Conservation (phyloP, 2,888 invertebrate genomes). For the Polylopha cassiicola region DNA sequence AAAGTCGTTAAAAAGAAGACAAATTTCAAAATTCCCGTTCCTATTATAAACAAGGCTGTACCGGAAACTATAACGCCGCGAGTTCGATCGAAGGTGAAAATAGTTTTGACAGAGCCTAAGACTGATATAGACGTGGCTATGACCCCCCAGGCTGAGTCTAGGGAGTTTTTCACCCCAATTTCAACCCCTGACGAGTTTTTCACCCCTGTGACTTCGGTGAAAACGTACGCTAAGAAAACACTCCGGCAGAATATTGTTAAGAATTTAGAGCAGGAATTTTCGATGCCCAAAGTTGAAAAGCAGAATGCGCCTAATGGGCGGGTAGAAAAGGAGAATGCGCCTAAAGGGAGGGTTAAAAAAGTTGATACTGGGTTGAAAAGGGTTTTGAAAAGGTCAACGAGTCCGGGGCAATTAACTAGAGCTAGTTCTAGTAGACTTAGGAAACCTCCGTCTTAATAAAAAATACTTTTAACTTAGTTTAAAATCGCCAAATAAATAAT, state of each 20-base stretch:
- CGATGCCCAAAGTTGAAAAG: constrained; percentile 29
- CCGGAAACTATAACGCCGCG: constrained; percentile 51
- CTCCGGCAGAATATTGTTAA: constrained; percentile 48
- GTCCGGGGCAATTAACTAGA: constrained; percentile 55
- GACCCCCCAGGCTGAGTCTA: constrained; percentile 28
- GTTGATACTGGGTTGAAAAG: constrained; percentile 31
- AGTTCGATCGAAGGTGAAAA: constrained; percentile 22
- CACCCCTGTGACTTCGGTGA: constrained; percentile 51
- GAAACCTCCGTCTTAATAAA: too few species aligned
- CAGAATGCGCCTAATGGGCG: constrained; percentile 23
- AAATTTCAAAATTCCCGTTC: constrained; percentile 57
- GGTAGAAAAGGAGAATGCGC: constrained; percentile 11
- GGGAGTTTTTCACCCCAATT: constrained; percentile 47
- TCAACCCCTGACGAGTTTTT: constrained; percentile 50
- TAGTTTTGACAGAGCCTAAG: constrained; percentile 26
- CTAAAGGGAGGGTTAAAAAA: constrained; percentile 19
- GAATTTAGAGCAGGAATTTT: constrained; percentile 56
- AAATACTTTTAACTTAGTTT: too few species aligned
- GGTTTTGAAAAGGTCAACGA: constrained; percentile 43
- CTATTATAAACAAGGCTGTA: constrained; percentile 39
- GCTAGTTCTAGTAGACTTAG: too few species aligned
- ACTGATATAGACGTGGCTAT: constrained; percentile 21
- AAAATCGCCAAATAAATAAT: too few species aligned
- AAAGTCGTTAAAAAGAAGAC: constrained; percentile 25
- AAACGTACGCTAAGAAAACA: constrained; percentile 46